These are phyloP conservation scores for Hemiprocne comata DNA, from an alignment of 2,113 vertebrate genomes.

Conservation along the genomic window DNA sequence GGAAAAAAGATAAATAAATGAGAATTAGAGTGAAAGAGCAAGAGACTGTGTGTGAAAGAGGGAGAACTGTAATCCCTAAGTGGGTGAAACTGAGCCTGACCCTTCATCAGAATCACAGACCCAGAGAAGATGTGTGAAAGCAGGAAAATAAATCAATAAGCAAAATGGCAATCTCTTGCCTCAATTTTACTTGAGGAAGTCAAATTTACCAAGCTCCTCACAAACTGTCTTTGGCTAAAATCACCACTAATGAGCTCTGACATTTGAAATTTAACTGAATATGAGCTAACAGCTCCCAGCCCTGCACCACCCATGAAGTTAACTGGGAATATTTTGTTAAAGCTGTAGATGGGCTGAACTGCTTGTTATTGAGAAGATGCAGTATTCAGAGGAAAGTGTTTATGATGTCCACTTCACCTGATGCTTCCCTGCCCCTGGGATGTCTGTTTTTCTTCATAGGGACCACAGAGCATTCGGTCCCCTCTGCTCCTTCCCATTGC, in stretches of 20 bases:
- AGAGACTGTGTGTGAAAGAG: background rate
- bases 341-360: background rate
- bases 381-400: slow-evolving; percentile 67
- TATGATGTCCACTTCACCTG: slow-evolving; percentile 63
- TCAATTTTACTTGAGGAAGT: slow-evolving; percentile 77
- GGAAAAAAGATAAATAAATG: slow-evolving; percentile 18
- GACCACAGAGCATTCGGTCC: background rate
- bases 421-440: slow-evolving; percentile 33
- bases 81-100: slow-evolving; percentile 52
- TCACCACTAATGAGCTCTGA: slow-evolving; percentile 79
- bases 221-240: slow-evolving; percentile 76
- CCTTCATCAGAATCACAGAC: background rate
- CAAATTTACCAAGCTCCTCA: slow-evolving; percentile 65
- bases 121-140: slow-evolving; percentile 49
- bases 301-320: slow-evolving; percentile 76
- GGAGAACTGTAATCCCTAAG: slow-evolving; percentile 16
- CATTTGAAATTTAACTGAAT: slow-evolving; percentile 76
- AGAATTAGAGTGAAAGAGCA: background rate
- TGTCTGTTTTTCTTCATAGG: slow-evolving; percentile 61
- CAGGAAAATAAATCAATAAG: slow-evolving; percentile 62
- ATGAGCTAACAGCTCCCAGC: slow-evolving; percentile 75
- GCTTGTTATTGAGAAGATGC: slow-evolving; percentile 70
- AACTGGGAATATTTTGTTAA: slow-evolving; percentile 72
- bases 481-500: slow-evolving; percentile 4
- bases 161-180: slow-evolving; percentile 65